A percentile compares a stretch with the other conserved stretches of the same genome.
Evolutionary conservation across 2,797 vertebrate species (phyloP).

Genomic region (Trachops cirrhosus): DNA sequence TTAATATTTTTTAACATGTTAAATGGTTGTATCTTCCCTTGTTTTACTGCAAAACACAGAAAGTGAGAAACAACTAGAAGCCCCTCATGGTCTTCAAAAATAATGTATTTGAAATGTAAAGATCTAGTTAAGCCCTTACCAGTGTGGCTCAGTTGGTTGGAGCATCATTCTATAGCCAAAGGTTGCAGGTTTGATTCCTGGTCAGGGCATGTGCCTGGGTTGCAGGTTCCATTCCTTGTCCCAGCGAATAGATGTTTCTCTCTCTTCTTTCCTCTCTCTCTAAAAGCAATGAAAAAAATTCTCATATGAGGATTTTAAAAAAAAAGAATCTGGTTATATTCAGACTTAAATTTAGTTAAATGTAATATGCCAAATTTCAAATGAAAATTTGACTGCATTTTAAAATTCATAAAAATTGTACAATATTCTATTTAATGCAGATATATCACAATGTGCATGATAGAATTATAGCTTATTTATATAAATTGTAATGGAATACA

Average conservation of each 20-base stretch:
- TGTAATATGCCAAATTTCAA: slow-evolving; percentile 42
- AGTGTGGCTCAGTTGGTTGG: no score
- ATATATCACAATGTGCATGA: neutral
- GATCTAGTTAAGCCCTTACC: neutral
- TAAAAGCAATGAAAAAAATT: no score
- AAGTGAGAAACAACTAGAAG: slow-evolving; percentile 33
- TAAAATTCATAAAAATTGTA: slow-evolving; percentile 5
- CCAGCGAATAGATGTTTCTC: no score
- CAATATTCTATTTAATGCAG: neutral
- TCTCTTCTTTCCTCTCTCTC: no score
- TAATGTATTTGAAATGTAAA: slow-evolving; percentile 6
- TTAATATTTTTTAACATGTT: slow-evolving; percentile 8
- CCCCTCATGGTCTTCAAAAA: neutral
- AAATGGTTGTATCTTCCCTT: neutral
- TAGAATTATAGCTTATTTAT: slow-evolving; percentile 24
- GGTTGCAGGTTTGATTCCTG: no score
- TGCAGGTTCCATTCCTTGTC: no score
- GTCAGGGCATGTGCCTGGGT: no score
- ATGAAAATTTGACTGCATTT: slow-evolving; percentile 44
- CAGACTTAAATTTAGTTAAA: slow-evolving; percentile 20
- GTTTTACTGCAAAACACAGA: slow-evolving; percentile 31
- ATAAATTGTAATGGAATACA: slow-evolving; percentile 17
- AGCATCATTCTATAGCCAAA: no score
- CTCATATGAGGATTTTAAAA: no score
- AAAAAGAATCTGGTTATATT: neutral